These are phyloP conservation scores for Danionella cerebrum DNA, from an alignment of 2,113 vertebrate species.

Conservation along the genomic window DNA sequence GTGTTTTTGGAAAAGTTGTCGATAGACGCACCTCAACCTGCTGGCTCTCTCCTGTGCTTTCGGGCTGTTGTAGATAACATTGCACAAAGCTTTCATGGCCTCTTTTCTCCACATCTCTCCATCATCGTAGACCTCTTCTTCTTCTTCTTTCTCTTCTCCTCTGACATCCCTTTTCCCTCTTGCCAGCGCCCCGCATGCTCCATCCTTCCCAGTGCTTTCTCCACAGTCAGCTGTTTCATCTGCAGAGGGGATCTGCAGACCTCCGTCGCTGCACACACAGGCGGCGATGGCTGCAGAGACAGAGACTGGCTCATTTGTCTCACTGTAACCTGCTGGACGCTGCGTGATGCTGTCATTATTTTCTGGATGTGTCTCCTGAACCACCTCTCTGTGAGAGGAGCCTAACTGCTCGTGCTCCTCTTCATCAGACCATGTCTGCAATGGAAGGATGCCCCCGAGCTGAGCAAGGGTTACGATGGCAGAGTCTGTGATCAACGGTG, in stretches of 20 bases:
- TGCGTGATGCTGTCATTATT: background rate
- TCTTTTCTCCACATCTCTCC: conserved; percentile 49
- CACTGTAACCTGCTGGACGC: background rate
- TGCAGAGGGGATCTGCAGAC: background rate
- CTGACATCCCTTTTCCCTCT: conserved; percentile 43
- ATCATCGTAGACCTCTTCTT: conserved; percentile 37
- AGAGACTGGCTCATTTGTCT: background rate
- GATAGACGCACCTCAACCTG: conserved; percentile 45
- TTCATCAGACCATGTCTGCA: background rate
- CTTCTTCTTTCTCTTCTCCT: conserved; percentile 38
- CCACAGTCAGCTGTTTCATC: background rate
- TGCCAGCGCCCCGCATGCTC: conserved; percentile 3
- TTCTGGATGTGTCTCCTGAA: background rate
- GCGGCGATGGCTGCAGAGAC: background rate
- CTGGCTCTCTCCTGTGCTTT: conserved; percentile 53
- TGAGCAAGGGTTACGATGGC: conserved; percentile 46
- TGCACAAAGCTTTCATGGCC: conserved; percentile 55
- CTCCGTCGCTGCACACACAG: background rate
- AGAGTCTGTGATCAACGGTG: conserved; percentile 43
- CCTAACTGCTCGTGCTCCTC: conserved; percentile 8
- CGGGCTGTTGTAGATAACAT: conserved; percentile 57
- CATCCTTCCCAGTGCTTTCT: background rate
- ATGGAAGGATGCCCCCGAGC: conserved; percentile 43
- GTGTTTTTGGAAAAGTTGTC: too few species aligned
- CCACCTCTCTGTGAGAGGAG: background rate